These are phyloP conservation scores for Drosophila nasuta DNA, from an alignment of 1,140 invertebrate species.

Conservation along the genomic window DNA sequence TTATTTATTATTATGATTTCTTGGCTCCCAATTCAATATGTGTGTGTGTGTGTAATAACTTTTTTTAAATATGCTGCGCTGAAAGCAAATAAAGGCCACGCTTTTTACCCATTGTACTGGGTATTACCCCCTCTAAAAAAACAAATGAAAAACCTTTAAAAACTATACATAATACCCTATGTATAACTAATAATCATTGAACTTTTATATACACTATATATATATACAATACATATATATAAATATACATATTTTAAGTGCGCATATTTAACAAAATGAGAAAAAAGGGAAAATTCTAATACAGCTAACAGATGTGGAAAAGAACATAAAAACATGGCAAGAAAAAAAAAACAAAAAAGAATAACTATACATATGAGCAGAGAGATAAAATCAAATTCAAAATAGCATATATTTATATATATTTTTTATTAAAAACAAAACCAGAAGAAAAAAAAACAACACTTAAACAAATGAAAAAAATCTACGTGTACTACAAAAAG, in stretches of 20 bases:
- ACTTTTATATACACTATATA: constrained; percentile 58
- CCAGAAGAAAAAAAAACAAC: constrained; percentile 36
- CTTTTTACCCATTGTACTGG: constrained; percentile 47
- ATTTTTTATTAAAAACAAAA: constrained; percentile 77
- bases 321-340: constrained; percentile 10
- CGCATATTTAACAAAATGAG: constrained; percentile 42
- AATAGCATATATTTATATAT: constrained; percentile 81
- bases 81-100: constrained; percentile 42
- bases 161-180: constrained; percentile 47
- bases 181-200: constrained; percentile 58
- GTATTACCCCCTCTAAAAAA: constrained; percentile 35
- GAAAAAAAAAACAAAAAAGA: constrained; percentile 54
- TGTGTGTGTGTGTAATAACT: constrained; percentile 45
- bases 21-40: constrained; percentile 41
- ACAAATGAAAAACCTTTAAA: constrained; percentile 19
- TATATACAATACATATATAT: constrained; percentile 41
- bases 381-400: constrained; percentile 81
- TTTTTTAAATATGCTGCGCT: constrained; percentile 10
- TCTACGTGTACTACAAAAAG: constrained; percentile 72
- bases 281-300: constrained; percentile 61
- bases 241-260: constrained; percentile 46
- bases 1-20: constrained; percentile 71
- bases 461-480: constrained; percentile 58
- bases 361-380: constrained; percentile 81
- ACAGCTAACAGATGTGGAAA: constrained; percentile 38